phyloP scores from a whole-genome alignment of 1,140 invertebrate genomes.

The Aphelenchoides avenae region DNA sequence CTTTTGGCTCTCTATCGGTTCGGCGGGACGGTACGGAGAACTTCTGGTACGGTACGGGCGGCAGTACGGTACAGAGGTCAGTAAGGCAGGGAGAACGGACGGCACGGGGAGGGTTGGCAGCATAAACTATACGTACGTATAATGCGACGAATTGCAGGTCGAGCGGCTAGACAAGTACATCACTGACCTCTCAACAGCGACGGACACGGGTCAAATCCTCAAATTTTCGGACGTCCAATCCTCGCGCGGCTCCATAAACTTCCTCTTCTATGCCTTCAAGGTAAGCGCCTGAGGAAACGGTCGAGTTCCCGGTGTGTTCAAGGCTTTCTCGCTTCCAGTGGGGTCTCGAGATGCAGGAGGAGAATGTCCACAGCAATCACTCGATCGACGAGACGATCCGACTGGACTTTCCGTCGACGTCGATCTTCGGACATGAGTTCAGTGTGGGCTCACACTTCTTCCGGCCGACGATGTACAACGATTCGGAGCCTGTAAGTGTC shows the following conservation, averaged over 20 bases:
- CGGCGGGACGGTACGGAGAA: too few species aligned
- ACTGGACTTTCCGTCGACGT: conserved; percentile 30
- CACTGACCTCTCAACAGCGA: conserved; percentile 9
- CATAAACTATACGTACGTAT: too few species aligned
- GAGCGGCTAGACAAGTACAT: conserved; percentile 25
- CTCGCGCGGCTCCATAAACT: conserved; percentile 27
- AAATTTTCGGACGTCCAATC: conserved; percentile 19
- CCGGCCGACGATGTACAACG: conserved; percentile 22
- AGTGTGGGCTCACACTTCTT: conserved; percentile 29
- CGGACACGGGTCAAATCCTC: not conserved
- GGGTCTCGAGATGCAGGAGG: conserved; percentile 26
- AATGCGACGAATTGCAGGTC: too few species aligned
- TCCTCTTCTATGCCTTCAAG: conserved; percentile 38
- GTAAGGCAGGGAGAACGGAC: too few species aligned
- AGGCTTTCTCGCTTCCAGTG: conserved; percentile 23
- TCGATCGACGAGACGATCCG: too few species aligned
- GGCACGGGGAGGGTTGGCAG: too few species aligned
- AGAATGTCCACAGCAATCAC: conserved; percentile 8
- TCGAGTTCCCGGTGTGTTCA: too few species aligned
- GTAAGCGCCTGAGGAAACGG: conserved; percentile 5
- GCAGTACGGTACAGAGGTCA: too few species aligned
- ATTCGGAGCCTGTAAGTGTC: too few species aligned
- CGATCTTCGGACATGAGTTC: conserved; percentile 36
- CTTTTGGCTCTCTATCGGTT: too few species aligned
- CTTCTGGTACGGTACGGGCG: too few species aligned